Evolutionary conservation across 2,888 invertebrate genomes (phyloP).

Genomic region (Sthenelais limicola): DNA sequence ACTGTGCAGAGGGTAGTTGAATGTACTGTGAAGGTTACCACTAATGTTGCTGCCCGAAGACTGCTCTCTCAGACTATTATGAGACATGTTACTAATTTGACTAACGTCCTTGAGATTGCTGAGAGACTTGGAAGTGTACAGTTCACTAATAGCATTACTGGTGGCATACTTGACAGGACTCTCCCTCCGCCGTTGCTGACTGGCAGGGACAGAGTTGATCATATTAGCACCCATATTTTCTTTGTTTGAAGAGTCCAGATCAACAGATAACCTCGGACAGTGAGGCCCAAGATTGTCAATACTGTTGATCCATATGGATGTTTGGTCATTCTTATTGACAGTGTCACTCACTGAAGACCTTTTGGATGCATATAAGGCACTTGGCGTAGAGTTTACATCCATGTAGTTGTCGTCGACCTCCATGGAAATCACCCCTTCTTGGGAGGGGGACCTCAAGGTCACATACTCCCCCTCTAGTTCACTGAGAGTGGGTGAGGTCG

Average conservation of each 20-base stretch:
- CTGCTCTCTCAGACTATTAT: slow-evolving; percentile 45
- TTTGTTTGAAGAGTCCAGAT: not conserved
- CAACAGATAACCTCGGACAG: slow-evolving; percentile 7
- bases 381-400: not conserved
- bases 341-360: not conserved
- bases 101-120: slow-evolving; percentile 40
- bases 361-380: not conserved
- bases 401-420: slow-evolving; percentile 1
- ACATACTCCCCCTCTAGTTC: slow-evolving; percentile 44
- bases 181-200: not conserved
- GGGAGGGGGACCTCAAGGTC: slow-evolving; percentile 33
- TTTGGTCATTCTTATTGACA: slow-evolving; percentile 20
- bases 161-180: slow-evolving; percentile 46
- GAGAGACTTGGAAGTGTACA: slow-evolving; percentile 43
- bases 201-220: not conserved
- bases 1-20: slow-evolving; percentile 52
- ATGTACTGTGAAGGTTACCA: slow-evolving; percentile 47
- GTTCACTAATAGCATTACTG: slow-evolving; percentile 47
- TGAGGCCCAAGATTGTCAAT: slow-evolving; percentile 20
- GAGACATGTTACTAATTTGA: slow-evolving; percentile 37
- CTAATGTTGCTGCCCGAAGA: slow-evolving; percentile 44
- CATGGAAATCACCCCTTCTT: slow-evolving; percentile 13
- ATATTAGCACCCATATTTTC: slow-evolving; percentile 17
- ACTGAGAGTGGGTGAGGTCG: slow-evolving; percentile 4
- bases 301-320: slow-evolving; percentile 42